Percentiles rank a stretch among this genome's conserved stretches.
These are phyloP conservation scores for Formicarius rufipectus DNA, from an alignment of 2,113 vertebrate species.

Conservation along the genomic window DNA sequence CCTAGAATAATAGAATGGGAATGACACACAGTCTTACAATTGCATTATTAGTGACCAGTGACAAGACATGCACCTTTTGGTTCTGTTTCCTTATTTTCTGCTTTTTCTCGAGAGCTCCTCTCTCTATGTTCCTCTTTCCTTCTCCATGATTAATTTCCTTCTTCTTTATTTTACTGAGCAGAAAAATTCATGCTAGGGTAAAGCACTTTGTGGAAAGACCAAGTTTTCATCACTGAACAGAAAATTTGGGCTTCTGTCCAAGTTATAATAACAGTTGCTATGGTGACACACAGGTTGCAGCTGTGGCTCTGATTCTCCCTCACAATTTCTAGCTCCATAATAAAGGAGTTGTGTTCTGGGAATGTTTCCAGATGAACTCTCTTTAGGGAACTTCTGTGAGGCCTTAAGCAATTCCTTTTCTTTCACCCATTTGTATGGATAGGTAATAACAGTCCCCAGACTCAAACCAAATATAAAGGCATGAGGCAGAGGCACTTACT, in stretches of 20 bases:
- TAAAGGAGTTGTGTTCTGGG: background rate
- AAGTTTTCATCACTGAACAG: background rate
- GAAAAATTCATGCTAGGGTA: background rate
- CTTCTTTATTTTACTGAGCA: background rate
- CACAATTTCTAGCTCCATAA: background rate
- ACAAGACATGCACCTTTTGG: background rate
- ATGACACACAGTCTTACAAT: background rate
- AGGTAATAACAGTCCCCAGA: fast-evolving
- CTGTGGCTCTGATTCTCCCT: background rate
- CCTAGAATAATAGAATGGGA: background rate
- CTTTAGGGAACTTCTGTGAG: background rate
- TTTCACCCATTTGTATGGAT: background rate
- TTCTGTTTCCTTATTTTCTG: background rate
- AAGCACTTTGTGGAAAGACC: background rate
- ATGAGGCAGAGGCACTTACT: background rate
- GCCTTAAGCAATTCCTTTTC: background rate
- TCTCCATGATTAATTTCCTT: background rate
- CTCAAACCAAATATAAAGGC: background rate
- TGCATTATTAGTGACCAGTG: background rate
- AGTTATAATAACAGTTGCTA: slow-evolving; percentile 6
- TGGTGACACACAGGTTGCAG: background rate
- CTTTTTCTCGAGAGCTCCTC: background rate
- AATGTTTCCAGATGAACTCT: background rate
- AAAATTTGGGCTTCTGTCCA: background rate
- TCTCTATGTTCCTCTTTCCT: background rate